phyloP scores from a whole-genome alignment of 2,888 invertebrate genomes.

The Temnothorax rugatulus region DNA sequence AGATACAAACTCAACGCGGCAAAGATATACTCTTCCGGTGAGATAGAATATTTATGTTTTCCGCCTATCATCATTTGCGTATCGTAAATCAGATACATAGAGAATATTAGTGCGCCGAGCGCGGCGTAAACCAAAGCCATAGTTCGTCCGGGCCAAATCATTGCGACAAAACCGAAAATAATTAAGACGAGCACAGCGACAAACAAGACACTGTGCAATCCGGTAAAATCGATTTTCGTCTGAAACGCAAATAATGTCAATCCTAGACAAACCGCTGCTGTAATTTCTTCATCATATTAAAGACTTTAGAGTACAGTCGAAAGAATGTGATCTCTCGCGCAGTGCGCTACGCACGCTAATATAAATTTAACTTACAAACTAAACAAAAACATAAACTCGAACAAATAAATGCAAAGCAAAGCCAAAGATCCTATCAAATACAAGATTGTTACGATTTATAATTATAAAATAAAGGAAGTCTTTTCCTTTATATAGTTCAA shows the following conservation, averaged over 20 bases:
- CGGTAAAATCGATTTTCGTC: slow-evolving; percentile 95
- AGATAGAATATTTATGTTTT: slow-evolving; percentile 95
- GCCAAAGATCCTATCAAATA: too few species aligned
- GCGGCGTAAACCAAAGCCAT: slow-evolving; percentile 93
- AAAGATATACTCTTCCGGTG: slow-evolving; percentile 98
- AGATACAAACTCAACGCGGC: slow-evolving; percentile 96
- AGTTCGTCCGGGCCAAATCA: slow-evolving; percentile 88
- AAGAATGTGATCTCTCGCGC: too few species aligned
- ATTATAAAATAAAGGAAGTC: too few species aligned
- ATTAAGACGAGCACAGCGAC: slow-evolving; percentile 92
- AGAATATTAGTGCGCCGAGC: slow-evolving; percentile 95
- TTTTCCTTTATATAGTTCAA: too few species aligned
- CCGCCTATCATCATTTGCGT: slow-evolving; percentile 97
- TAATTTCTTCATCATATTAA: too few species aligned
- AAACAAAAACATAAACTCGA: too few species aligned
- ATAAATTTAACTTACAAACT: too few species aligned
- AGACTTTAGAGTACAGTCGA: too few species aligned
- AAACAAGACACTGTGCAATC: slow-evolving; percentile 92
- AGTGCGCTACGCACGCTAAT: too few species aligned
- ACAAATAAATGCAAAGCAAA: too few species aligned
- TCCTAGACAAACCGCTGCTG: slow-evolving; percentile 93
- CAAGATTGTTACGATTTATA: too few species aligned
- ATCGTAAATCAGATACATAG: slow-evolving; percentile 96
- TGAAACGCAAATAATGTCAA: slow-evolving; percentile 97
- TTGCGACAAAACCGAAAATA: slow-evolving; percentile 92